Conservation (phyloP, 92 coral and sea anemone species). For the Pocillopora grandis region DNA sequence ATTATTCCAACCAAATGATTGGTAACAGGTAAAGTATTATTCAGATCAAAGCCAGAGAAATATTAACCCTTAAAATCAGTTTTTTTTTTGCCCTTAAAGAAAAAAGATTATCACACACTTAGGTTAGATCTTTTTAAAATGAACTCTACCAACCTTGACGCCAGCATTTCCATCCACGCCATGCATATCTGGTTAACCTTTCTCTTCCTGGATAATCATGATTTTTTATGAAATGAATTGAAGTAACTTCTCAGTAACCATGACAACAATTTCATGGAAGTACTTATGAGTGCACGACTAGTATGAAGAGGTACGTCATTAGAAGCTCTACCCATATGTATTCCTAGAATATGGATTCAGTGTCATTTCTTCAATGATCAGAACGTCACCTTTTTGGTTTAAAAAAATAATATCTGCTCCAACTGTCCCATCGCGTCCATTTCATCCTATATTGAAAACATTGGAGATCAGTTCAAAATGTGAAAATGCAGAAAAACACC, state of each 20-base stretch:
- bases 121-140: neutral
- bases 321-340: too few species aligned
- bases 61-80: neutral
- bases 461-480: neutral
- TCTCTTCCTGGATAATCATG: neutral
- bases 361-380: neutral
- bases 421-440: slow-evolving; percentile 11
- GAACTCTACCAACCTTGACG: neutral
- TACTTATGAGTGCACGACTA: neutral
- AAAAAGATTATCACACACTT: neutral
- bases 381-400: neutral
- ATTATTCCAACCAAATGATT: too few species aligned
- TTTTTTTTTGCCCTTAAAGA: neutral
- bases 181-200: neutral
- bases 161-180: neutral
- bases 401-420: neutral
- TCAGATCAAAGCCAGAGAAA: neutral
- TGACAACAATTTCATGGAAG: neutral
- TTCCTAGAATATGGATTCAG: too few species aligned
- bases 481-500: neutral
- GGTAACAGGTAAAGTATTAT: neutral
- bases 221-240: neutral
- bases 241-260: neutral
- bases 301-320: neutral
- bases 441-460: slow-evolving; percentile 1